Conservation (phyloP, 1,140 invertebrate genomes). For the Cydia strobilella region DNA sequence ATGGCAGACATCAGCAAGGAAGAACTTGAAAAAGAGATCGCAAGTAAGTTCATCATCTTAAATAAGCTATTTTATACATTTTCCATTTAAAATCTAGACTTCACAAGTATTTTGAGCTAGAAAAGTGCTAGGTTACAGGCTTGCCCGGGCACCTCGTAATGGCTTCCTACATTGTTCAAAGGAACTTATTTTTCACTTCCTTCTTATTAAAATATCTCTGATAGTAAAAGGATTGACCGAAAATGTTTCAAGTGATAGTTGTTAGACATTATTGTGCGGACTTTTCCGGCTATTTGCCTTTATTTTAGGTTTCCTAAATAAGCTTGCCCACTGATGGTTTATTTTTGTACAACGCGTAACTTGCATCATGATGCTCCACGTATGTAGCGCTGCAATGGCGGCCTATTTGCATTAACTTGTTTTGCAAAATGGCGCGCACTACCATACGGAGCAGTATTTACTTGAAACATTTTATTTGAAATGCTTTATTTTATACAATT, state of each 20-base stretch:
- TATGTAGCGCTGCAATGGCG: constrained; percentile 60
- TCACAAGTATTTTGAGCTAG: neutral
- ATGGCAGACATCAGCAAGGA: constrained; percentile 86
- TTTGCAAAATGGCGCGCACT: constrained; percentile 50
- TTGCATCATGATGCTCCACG: constrained; percentile 47
- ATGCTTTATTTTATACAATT: constrained; percentile 14
- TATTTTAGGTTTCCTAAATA: constrained; percentile 49
- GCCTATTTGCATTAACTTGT: constrained; percentile 40
- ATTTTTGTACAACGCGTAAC: constrained; percentile 68
- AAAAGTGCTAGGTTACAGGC: constrained; percentile 10
- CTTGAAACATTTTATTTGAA: constrained; percentile 52
- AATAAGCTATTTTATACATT: neutral
- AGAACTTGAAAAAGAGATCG: constrained; percentile 86
- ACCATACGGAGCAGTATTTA: constrained; percentile 51
- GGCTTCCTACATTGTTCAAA: constrained; percentile 61
- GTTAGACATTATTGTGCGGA: constrained; percentile 53
- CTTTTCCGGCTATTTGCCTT: constrained; percentile 41
- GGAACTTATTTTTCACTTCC: constrained; percentile 54
- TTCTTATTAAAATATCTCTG: constrained; percentile 70
- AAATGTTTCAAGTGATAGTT: constrained; percentile 72
- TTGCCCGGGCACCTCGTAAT: constrained; percentile 55
- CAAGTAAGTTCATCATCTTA: constrained; percentile 81
- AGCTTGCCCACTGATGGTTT: constrained; percentile 67
- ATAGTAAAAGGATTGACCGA: constrained; percentile 54
- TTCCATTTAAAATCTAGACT: neutral